A percentile compares a stretch with the other conserved stretches of the same genome.
phyloP scores from a whole-genome alignment of 2,113 vertebrate genomes.

The Bungarus multicinctus region DNA sequence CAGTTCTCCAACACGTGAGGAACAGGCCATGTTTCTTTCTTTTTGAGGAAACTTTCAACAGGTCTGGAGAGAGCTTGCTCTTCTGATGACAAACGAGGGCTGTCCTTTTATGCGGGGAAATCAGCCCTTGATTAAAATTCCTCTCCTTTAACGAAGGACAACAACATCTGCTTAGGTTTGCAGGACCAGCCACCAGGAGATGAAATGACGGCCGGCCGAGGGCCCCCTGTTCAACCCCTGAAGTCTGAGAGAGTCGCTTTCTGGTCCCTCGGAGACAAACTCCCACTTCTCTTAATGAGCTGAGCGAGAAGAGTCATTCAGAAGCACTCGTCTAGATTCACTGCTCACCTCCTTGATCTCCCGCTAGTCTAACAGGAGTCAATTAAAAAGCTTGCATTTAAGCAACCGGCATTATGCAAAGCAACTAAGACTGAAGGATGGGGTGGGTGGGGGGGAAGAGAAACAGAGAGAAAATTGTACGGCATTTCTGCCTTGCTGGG shows the following conservation, averaged over 20 bases:
- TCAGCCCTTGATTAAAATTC: constrained; percentile 43
- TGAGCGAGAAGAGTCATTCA: not conserved
- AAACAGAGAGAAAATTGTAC: not conserved
- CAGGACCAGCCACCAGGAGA: not conserved
- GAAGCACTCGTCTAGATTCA: accelerated
- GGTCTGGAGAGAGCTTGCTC: accelerated
- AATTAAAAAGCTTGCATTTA: constrained; percentile 15
- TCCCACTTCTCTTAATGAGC: not conserved
- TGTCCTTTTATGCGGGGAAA: constrained; percentile 35
- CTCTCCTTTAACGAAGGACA: not conserved
- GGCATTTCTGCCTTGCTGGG: not conserved
- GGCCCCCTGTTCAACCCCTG: constrained; percentile 5
- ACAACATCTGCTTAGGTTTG: constrained; percentile 6
- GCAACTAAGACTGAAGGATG: not conserved
- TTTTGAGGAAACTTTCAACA: constrained; percentile 3
- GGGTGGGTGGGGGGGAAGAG: not conserved
- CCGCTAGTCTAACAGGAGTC: accelerated
- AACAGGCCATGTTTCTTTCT: not conserved
- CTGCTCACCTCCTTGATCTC: not conserved
- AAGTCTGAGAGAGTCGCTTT: accelerated
- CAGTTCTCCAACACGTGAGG: not conserved
- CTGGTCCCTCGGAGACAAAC: not conserved
- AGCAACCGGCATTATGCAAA: not conserved
- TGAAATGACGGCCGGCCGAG: not conserved
- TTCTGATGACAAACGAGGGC: constrained; percentile 16